Percentiles rank a stretch among this genome's conserved stretches.
phyloP scores from a whole-genome alignment of 2,113 vertebrate genomes.

The Pachycephala philippinensis region DNA sequence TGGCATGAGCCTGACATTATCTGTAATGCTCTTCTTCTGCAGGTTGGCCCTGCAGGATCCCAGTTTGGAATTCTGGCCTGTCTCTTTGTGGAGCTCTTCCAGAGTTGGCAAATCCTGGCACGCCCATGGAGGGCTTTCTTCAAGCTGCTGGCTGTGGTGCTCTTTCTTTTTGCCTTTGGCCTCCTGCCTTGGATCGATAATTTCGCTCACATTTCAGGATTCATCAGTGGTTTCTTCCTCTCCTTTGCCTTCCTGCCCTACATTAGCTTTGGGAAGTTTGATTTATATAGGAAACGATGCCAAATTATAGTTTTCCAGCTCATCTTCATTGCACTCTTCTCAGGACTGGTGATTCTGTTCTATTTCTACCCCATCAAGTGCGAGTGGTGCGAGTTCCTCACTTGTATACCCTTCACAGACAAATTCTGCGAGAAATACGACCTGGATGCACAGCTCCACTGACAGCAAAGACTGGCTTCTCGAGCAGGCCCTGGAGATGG shows the following conservation, averaged over 20 bases:
- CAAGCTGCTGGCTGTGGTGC: conserved; percentile 93
- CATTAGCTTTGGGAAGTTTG: conserved; percentile 95
- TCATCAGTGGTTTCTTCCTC: conserved; percentile 94
- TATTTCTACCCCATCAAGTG: conserved; percentile 95
- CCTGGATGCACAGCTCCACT: conserved; percentile 95
- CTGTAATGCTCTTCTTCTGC: conserved; percentile 15
- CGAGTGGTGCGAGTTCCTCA: conserved; percentile 95
- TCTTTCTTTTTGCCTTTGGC: conserved; percentile 95
- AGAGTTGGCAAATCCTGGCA: conserved; percentile 98
- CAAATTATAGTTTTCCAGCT: conserved; percentile 94
- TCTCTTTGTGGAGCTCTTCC: conserved; percentile 97
- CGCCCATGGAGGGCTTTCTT: conserved; percentile 93
- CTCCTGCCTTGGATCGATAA: conserved; percentile 99
- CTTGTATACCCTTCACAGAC: conserved; percentile 98
- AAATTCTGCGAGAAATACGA: conserved; percentile 99
- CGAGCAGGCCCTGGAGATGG: conserved; percentile 29
- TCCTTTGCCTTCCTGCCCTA: conserved; percentile 98
- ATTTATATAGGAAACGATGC: conserved; percentile 96
- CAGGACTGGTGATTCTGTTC: conserved; percentile 92
- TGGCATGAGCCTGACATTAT: background rate
- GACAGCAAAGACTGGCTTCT: conserved; percentile 52
- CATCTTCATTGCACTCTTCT: conserved; percentile 92
- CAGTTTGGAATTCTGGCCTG: conserved; percentile 98
- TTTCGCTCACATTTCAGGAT: conserved; percentile 94
- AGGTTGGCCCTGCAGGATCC: conserved; percentile 96